phyloP scores from a whole-genome alignment of 2,888 invertebrate genomes.

The Cordilura impudica region DNA sequence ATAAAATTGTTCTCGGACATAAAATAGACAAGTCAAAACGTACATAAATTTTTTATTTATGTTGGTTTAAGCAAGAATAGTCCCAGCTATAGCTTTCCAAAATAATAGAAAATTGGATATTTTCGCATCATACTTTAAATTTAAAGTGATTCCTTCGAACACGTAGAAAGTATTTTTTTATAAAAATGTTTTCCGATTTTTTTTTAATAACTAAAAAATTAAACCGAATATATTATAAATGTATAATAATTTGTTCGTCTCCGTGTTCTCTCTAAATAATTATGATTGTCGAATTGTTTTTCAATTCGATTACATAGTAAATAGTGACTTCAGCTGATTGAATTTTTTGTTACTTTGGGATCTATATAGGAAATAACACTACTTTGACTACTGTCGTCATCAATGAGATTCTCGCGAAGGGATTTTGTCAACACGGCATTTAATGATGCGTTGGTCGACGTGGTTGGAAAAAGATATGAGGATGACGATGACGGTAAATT shows the following conservation, averaged over 20 bases:
- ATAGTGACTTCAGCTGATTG: constrained; percentile 44
- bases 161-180: too few relatives aligned
- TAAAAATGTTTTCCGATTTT: too few relatives aligned
- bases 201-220: too few relatives aligned
- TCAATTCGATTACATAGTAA: background rate
- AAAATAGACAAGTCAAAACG: too few relatives aligned
- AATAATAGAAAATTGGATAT: too few relatives aligned
- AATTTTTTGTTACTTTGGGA: constrained; percentile 66
- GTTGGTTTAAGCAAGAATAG: too few relatives aligned
- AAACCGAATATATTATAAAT: background rate
- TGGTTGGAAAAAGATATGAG: constrained; percentile 6
- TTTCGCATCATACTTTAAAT: too few relatives aligned
- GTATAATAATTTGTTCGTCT: background rate
- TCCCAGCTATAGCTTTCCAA: too few relatives aligned
- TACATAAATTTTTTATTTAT: too few relatives aligned
- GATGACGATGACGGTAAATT: constrained; percentile 15
- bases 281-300: background rate
- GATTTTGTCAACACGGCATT: constrained; percentile 43
- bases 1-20: too few relatives aligned
- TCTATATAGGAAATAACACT: constrained; percentile 77
- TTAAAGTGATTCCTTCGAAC: too few relatives aligned
- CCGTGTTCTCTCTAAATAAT: background rate
- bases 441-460: constrained; percentile 41
- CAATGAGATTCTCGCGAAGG: constrained; percentile 68
- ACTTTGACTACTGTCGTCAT: constrained; percentile 77